A percentile compares a stretch with the other conserved stretches of the same genome.
These are phyloP conservation scores for Megaceryle maxima DNA, from an alignment of 2,113 vertebrate genomes.

Conservation along the genomic window DNA sequence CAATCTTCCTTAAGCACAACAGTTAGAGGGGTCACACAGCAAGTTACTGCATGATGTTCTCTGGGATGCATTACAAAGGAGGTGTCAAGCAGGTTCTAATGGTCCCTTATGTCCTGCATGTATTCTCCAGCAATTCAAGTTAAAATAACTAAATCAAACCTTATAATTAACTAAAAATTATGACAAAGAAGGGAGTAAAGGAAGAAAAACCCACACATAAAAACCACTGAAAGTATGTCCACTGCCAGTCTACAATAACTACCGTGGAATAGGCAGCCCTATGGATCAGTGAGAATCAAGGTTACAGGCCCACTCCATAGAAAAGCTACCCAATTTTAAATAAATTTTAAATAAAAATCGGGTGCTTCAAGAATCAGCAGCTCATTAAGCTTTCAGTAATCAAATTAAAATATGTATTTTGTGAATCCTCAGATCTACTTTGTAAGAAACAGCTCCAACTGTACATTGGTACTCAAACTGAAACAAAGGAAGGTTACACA, in stretches of 20 bases:
- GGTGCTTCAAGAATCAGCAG: not conserved
- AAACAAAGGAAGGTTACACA: not conserved
- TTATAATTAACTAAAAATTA: not conserved
- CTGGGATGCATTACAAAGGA: not conserved
- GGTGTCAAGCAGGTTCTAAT: not conserved
- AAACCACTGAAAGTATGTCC: not conserved
- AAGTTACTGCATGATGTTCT: accelerated
- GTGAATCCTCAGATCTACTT: not conserved
- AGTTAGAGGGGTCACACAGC: not conserved
- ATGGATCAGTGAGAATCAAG: not conserved
- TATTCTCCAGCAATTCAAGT: not conserved
- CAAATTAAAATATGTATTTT: not conserved
- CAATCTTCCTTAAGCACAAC: not conserved
- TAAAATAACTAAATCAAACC: not conserved
- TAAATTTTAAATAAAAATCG: not conserved
- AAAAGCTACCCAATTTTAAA: not conserved
- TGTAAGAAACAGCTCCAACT: not conserved
- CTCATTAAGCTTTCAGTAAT: not conserved
- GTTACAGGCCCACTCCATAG: not conserved
- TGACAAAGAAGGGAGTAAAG: not conserved
- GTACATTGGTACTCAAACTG: not conserved
- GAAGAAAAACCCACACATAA: too few species aligned
- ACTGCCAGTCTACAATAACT: not conserved
- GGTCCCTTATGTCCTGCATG: not conserved
- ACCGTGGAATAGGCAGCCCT: not conserved